Conservation (phyloP, 2,888 invertebrate genomes). For the Ctenicera cuprea region DNA sequence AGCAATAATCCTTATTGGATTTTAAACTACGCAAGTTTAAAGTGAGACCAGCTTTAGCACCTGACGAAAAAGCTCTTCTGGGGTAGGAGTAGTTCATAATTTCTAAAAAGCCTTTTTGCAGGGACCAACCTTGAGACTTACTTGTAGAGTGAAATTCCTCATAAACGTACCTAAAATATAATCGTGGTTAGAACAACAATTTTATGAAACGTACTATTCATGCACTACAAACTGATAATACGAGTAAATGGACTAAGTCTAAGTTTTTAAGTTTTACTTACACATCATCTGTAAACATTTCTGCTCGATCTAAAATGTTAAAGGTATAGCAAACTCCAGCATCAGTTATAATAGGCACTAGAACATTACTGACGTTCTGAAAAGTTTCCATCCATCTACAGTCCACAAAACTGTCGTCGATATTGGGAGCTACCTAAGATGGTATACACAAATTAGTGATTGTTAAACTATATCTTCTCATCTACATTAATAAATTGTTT, state of each 20-base stretch:
- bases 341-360: slow-evolving; percentile 81
- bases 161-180: slow-evolving; percentile 14
- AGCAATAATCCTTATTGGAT: slow-evolving; percentile 19
- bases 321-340: slow-evolving; percentile 85
- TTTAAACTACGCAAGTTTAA: neutral
- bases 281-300: slow-evolving; percentile 78
- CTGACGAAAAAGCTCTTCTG: slow-evolving; percentile 25
- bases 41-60: slow-evolving; percentile 22
- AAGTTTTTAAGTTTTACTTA: slow-evolving; percentile 63
- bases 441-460: neutral
- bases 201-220: too few relatives aligned
- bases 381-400: slow-evolving; percentile 72
- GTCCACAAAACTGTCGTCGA: slow-evolving; percentile 66
- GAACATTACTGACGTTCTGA: slow-evolving; percentile 76
- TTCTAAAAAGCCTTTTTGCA: slow-evolving; percentile 9
- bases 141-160: slow-evolving; percentile 10
- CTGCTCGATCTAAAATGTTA: slow-evolving; percentile 79
- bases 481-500: too few relatives aligned
- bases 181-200: too few relatives aligned
- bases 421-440: slow-evolving; percentile 64
- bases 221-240: too few relatives aligned
- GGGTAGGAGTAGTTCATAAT: slow-evolving; percentile 18
- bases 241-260: too few relatives aligned
- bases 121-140: slow-evolving; percentile 13
- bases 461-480: too few relatives aligned